phyloP scores from a whole-genome alignment of 2,888 invertebrate genomes.

The Lissocephala sabroskyi region DNA sequence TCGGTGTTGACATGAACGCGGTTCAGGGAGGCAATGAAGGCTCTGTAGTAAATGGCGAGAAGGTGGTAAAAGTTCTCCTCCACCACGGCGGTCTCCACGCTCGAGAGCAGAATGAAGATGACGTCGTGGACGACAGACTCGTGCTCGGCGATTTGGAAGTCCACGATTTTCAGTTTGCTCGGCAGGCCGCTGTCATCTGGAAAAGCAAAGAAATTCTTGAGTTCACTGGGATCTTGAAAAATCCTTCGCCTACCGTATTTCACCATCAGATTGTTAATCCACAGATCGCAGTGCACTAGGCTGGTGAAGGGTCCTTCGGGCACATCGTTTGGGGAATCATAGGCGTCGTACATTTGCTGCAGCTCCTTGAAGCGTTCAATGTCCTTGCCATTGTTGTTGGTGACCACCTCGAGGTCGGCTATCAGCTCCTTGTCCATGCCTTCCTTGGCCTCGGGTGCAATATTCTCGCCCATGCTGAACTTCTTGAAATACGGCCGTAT shows the following conservation, averaged over 20 bases:
- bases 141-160: conserved; percentile 76
- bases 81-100: conserved; percentile 72
- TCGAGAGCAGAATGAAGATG: conserved; percentile 75
- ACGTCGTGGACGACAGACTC: conserved; percentile 75
- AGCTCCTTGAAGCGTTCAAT: conserved; percentile 40
- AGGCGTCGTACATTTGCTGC: conserved; percentile 32
- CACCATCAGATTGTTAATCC: conserved; percentile 78
- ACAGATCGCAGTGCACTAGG: conserved; percentile 76
- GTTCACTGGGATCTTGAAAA: too few relatives aligned
- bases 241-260: conserved; percentile 66
- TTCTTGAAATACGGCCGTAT: conserved; percentile 70
- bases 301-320: conserved; percentile 73
- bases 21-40: conserved; percentile 72
- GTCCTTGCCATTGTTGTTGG: conserved; percentile 35
- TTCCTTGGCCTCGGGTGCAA: conserved; percentile 25
- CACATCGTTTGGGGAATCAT: conserved; percentile 37
- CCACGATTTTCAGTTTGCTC: conserved; percentile 75
- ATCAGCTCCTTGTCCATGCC: conserved; percentile 35
- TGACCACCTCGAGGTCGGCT: conserved; percentile 33
- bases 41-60: conserved; percentile 74
- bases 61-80: conserved; percentile 73
- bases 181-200: conserved; percentile 68
- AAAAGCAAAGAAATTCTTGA: too few relatives aligned
- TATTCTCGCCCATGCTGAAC: conserved; percentile 47
- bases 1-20: conserved; percentile 70